Conservation (phyloP, 2,113 vertebrate species). For the Ageneiosus marmoratus region DNA sequence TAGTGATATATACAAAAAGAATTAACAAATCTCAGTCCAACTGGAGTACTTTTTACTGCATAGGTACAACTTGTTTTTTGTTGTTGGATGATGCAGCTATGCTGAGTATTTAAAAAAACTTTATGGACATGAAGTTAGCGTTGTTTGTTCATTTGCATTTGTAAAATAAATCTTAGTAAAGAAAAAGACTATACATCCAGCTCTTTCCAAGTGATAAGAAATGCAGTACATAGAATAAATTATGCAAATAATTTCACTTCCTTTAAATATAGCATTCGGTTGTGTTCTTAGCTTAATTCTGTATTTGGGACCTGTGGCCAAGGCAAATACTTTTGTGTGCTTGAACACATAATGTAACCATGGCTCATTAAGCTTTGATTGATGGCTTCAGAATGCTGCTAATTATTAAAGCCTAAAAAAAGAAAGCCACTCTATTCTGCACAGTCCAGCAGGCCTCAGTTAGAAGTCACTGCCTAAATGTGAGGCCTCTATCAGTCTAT, state of each 20-base stretch:
- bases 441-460: constrained; percentile 60
- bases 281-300: constrained; percentile 57
- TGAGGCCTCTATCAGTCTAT: constrained; percentile 74
- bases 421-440: constrained; percentile 73
- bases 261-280: constrained; percentile 36
- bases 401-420: constrained; percentile 77
- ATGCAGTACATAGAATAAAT: neutral
- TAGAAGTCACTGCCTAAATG: constrained; percentile 73
- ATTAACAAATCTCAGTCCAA: neutral
- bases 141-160: neutral
- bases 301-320: constrained; percentile 58
- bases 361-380: constrained; percentile 71
- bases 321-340: constrained; percentile 70
- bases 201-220: neutral
- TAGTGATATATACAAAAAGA: neutral
- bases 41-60: neutral
- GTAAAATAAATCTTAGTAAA: neutral
- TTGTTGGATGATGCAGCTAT: constrained; percentile 4
- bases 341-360: constrained; percentile 69
- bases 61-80: too few relatives aligned
- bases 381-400: constrained; percentile 72
- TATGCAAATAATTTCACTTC: neutral
- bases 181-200: neutral
- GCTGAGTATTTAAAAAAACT: neutral
- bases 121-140: neutral